Conservation (phyloP, 2,797 vertebrate genomes). For the Alca torda region DNA sequence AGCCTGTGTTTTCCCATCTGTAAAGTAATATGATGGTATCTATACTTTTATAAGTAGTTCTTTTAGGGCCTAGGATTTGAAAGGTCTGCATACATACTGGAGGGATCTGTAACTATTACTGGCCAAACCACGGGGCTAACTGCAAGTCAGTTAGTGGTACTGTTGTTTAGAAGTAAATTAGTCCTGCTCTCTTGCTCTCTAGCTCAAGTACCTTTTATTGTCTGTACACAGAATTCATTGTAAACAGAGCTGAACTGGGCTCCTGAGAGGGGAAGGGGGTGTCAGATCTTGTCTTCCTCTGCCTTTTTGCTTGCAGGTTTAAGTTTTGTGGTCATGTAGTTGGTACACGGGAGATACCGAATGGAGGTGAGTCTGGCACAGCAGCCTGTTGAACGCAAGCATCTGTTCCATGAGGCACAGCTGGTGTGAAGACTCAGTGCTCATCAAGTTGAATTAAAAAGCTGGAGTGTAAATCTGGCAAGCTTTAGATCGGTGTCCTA, state of each 20-base stretch:
- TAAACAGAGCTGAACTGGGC: not conserved
- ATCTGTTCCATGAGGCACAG: not conserved
- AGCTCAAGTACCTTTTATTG: not conserved
- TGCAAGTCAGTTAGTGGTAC: not conserved
- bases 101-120: not conserved
- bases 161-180: not conserved
- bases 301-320: not conserved
- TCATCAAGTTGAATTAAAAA: slow-evolving; percentile 34
- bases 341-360: not conserved
- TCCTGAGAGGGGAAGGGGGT: not conserved
- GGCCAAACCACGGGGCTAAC: not conserved
- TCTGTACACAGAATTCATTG: not conserved
- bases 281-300: not conserved
- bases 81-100: not conserved
- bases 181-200: not conserved
- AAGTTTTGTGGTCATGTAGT: not conserved
- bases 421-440: not conserved
- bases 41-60: not conserved
- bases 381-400: not conserved
- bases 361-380: not conserved
- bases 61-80: not conserved
- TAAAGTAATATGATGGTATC: not conserved
- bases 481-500: not conserved
- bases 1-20: not conserved
- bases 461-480: not conserved